Conservation (phyloP, 2,888 invertebrate species). For the Hydrotaea cyrtoneurina region DNA sequence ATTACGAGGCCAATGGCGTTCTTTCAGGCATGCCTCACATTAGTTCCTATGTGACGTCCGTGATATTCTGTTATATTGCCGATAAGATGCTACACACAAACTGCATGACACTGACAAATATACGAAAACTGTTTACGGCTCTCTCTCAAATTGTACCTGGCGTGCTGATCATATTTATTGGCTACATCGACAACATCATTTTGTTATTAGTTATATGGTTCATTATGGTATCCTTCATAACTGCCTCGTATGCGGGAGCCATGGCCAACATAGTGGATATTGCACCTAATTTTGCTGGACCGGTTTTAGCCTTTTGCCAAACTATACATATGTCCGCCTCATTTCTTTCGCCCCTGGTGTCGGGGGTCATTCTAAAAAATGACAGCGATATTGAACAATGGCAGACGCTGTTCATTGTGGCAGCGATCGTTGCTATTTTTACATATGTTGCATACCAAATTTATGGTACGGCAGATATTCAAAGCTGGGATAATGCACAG, state of each 20-base stretch:
- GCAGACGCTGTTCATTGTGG: constrained; percentile 85
- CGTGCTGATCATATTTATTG: constrained; percentile 84
- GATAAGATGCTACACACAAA: constrained; percentile 84
- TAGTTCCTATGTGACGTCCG: constrained; percentile 86
- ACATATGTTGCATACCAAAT: constrained; percentile 86
- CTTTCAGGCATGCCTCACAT: constrained; percentile 86
- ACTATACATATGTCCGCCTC: constrained; percentile 90
- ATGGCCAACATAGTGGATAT: constrained; percentile 90
- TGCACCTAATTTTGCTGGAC: constrained; percentile 89
- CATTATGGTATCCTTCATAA: constrained; percentile 86
- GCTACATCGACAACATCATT: constrained; percentile 84
- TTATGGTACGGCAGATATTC: constrained; percentile 85
- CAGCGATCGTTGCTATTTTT: constrained; percentile 83
- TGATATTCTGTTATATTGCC: constrained; percentile 86
- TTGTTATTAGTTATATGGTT: constrained; percentile 85
- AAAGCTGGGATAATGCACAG: constrained; percentile 76
- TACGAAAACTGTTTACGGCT: constrained; percentile 86
- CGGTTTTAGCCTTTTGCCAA: constrained; percentile 87
- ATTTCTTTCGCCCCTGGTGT: constrained; percentile 85
- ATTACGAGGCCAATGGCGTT: constrained; percentile 86
- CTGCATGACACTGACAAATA: constrained; percentile 84
- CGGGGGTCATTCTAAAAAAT: constrained; percentile 84
- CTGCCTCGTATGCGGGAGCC: constrained; percentile 87
- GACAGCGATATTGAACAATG: constrained; percentile 83
- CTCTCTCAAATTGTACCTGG: constrained; percentile 87